phyloP scores from a whole-genome alignment of 2,888 invertebrate species.

The Mythimna lalbum region DNA sequence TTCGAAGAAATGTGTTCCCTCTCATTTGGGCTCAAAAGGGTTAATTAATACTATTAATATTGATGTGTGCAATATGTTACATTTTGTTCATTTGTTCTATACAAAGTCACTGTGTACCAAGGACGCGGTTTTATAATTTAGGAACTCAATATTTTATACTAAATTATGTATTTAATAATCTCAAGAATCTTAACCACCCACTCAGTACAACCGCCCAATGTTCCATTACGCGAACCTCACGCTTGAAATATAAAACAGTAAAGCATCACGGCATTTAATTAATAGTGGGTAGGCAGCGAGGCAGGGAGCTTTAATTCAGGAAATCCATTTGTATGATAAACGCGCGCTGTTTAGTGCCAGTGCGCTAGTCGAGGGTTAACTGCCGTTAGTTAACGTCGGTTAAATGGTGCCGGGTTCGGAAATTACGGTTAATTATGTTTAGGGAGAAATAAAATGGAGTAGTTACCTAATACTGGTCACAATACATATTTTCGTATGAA shows the following conservation, averaged over 20 bases:
- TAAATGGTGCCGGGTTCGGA: slow-evolving; percentile 18
- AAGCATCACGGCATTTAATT: slow-evolving; percentile 65
- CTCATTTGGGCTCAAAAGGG: neutral
- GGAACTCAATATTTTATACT: neutral
- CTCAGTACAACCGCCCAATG: slow-evolving; percentile 3
- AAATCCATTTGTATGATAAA: slow-evolving; percentile 82
- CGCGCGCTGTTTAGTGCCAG: slow-evolving; percentile 68
- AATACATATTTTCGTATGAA: neutral
- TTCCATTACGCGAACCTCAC: slow-evolving; percentile 13
- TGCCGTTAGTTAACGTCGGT: slow-evolving; percentile 41
- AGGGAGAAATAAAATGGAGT: slow-evolving; percentile 10
- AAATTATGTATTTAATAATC: slow-evolving; percentile 6
- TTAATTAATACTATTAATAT: neutral
- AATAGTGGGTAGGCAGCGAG: slow-evolving; percentile 62
- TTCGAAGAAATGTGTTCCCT: too few relatives aligned
- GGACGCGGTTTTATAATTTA: neutral
- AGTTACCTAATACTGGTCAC: neutral
- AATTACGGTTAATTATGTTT: slow-evolving; percentile 30
- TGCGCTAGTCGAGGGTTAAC: slow-evolving; percentile 47
- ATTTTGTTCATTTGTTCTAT: neutral
- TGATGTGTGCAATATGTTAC: neutral
- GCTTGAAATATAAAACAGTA: slow-evolving; percentile 51
- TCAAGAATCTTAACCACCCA: neutral
- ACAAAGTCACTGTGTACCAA: too few relatives aligned
- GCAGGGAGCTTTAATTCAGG: slow-evolving; percentile 68